Evolutionary conservation across 2,888 invertebrate genomes (phyloP).

Genomic region (Trimorus sp.): DNA sequence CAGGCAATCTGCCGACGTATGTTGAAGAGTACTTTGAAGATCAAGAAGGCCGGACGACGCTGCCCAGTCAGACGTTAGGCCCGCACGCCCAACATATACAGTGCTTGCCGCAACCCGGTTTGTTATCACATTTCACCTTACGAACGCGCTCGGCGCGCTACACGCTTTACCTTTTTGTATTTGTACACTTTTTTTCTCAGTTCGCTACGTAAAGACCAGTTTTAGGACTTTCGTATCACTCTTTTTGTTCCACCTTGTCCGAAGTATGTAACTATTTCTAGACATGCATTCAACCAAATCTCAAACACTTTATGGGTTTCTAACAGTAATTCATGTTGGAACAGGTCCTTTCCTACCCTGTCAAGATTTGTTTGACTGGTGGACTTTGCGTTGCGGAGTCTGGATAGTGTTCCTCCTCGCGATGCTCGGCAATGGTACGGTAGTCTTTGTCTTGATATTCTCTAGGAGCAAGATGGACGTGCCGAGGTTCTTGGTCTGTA

Average conservation of each 20-base stretch:
- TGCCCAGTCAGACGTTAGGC: constrained; percentile 68
- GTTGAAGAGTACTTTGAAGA: constrained; percentile 89
- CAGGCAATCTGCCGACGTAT: constrained; percentile 87
- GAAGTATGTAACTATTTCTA: too few relatives aligned
- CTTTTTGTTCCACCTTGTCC: too few relatives aligned
- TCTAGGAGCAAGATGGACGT: constrained; percentile 97
- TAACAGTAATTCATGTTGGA: constrained; percentile 4
- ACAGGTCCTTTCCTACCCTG: constrained; percentile 96
- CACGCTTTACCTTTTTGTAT: too few relatives aligned
- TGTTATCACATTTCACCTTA: constrained; percentile 44
- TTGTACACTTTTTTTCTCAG: too few relatives aligned
- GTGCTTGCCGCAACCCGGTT: constrained; percentile 92
- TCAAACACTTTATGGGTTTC: too few relatives aligned
- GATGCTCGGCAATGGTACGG: constrained; percentile 97
- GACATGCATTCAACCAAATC: too few relatives aligned
- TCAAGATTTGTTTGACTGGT: constrained; percentile 98
- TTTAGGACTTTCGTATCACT: too few relatives aligned
- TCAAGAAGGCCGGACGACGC: constrained; percentile 81
- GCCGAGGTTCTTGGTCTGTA: constrained; percentile 97
- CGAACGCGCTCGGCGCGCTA: too few relatives aligned
- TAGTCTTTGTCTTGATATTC: constrained; percentile 95
- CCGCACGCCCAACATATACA: constrained; percentile 83
- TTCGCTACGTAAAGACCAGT: too few relatives aligned
- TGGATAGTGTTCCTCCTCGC: constrained; percentile 98
- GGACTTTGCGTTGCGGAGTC: constrained; percentile 97